Conservation (phyloP, 2,888 invertebrate species). For the Acheta domesticus region DNA sequence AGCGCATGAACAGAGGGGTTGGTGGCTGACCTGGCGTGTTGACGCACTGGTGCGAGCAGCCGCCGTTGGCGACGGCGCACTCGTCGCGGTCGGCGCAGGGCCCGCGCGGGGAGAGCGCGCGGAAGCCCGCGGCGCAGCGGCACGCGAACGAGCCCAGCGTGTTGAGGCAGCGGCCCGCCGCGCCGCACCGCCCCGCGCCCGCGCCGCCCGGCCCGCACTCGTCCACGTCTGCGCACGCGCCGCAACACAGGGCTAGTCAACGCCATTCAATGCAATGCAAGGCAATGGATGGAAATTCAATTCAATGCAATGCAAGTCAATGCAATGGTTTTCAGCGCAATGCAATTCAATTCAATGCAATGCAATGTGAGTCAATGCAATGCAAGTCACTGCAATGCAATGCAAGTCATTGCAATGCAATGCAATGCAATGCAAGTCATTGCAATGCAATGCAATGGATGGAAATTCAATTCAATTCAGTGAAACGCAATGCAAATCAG, state of each 20-base stretch:
- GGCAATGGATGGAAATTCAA: no score
- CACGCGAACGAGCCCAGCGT: slow-evolving; percentile 11
- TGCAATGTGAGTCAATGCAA: no score
- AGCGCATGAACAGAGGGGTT: no score
- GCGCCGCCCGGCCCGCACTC: neutral
- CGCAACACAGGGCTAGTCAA: fast-evolving
- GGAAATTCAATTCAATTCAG: no score
- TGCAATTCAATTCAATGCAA: no score
- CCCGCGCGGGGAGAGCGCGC: neutral
- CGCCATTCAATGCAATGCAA: no score
- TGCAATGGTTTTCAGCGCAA: fast-evolving
- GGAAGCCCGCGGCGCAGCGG: neutral
- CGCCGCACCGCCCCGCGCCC: neutral
- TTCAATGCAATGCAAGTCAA: no score
- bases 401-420: no score
- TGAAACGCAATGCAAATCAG: no score
- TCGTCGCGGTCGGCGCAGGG: neutral
- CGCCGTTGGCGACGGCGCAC: neutral
- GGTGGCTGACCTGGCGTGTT: neutral
- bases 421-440: no score
- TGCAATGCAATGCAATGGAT: no score
- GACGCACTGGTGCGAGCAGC: neutral
- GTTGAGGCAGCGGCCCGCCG: neutral
- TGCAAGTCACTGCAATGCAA: no score
- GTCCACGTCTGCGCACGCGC: neutral